Evolutionary conservation across 2,888 invertebrate species (phyloP).

Genomic region (Polyploca ridens): DNA sequence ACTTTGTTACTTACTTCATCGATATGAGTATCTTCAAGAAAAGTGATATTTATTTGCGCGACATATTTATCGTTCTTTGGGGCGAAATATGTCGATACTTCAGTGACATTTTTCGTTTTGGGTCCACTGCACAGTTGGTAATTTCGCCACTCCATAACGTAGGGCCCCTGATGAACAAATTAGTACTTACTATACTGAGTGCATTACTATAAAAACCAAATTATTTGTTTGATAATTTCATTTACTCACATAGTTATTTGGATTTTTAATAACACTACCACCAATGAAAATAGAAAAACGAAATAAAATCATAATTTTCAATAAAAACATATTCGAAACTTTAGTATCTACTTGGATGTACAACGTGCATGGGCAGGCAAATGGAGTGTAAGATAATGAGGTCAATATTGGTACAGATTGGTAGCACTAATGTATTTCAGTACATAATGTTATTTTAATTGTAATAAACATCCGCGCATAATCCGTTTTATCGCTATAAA

Average conservation of each 20-base stretch:
- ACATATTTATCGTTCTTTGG: slow-evolving; percentile 2
- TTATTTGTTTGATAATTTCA: neutral
- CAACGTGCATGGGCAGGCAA: no score
- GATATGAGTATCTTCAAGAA: neutral
- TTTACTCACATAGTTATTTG: slow-evolving; percentile 4
- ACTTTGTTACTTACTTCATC: neutral
- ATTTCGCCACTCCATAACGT: neutral
- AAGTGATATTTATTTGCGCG: slow-evolving; percentile 7
- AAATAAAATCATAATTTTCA: neutral
- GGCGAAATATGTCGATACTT: neutral
- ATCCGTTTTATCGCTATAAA: neutral
- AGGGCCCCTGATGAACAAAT: slow-evolving; percentile 8
- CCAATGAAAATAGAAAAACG: neutral
- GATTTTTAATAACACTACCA: neutral
- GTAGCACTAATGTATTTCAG: neutral
- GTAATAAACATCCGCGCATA: neutral
- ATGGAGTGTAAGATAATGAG: neutral
- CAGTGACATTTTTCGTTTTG: neutral
- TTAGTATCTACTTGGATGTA: neutral
- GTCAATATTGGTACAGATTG: neutral
- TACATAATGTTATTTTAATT: neutral
- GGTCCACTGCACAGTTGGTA: slow-evolving; percentile 1
- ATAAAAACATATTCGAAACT: neutral
- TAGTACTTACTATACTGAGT: neutral
- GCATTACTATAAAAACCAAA: neutral